phyloP scores from a whole-genome alignment of 2,888 invertebrate genomes.

The Eurois occulta region DNA sequence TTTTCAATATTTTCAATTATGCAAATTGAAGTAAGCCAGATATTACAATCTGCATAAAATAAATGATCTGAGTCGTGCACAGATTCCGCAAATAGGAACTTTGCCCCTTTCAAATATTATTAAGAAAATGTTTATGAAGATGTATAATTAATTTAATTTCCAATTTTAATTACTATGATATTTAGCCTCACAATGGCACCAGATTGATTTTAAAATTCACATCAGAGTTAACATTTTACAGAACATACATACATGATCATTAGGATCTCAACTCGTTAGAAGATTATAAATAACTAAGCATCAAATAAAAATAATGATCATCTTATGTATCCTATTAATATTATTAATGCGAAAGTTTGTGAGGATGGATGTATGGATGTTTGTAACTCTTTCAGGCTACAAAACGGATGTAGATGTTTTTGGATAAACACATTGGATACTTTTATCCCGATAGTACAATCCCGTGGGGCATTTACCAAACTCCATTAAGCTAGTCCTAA shows the following conservation, averaged over 20 bases:
- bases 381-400: background rate
- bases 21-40: slow-evolving; percentile 43
- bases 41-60: slow-evolving; percentile 54
- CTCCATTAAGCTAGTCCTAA: background rate
- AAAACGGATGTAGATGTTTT: background rate
- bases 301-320: no score
- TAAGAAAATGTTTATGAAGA: slow-evolving; percentile 35
- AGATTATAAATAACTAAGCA: background rate
- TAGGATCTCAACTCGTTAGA: background rate
- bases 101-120: slow-evolving; percentile 41
- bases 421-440: background rate
- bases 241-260: background rate
- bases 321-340: no score
- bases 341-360: background rate
- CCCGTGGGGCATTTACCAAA: background rate
- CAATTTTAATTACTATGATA: background rate
- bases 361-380: no score
- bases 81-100: slow-evolving; percentile 37
- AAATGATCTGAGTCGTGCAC: slow-evolving; percentile 29
- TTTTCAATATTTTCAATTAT: slow-evolving; percentile 55
- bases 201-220: background rate
- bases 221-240: background rate
- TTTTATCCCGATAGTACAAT: background rate
- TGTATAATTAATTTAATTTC: slow-evolving; percentile 4
- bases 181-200: background rate